Conservation (phyloP, 2,888 invertebrate species). For the Lochmaea capreae region DNA sequence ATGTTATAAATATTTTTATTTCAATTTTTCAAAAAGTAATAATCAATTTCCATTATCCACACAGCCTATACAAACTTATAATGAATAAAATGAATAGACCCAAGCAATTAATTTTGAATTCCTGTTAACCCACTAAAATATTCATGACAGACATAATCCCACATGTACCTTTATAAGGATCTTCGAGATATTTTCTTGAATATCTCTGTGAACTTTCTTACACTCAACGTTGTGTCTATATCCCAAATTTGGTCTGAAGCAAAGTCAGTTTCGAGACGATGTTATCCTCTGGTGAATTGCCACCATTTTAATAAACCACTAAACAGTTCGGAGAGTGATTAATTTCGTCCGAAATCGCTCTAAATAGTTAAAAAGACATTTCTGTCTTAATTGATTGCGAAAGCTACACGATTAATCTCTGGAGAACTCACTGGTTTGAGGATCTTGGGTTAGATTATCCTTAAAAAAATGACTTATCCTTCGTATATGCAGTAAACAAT, state of each 20-base stretch:
- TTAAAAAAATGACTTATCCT: not conserved
- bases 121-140: not conserved
- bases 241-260: not conserved
- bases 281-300: conserved; percentile 21
- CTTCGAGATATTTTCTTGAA: not conserved
- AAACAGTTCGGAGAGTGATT: conserved; percentile 25
- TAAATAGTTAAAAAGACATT: conserved; percentile 33
- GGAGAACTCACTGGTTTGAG: not conserved
- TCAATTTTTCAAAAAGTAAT: not conserved
- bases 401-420: conserved; percentile 23
- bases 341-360: conserved; percentile 25
- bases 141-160: not conserved
- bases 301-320: conserved; percentile 32
- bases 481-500: not conserved
- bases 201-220: not conserved
- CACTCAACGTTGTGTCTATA: not conserved
- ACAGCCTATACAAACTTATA: not conserved
- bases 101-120: not conserved
- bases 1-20: too few relatives aligned
- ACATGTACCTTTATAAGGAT: not conserved
- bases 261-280: conserved; percentile 10
- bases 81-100: not conserved
- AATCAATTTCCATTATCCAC: not conserved
- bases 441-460: conserved; percentile 9
- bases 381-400: conserved; percentile 25